A percentile compares a stretch with the other conserved stretches of the same genome.
Evolutionary conservation across 2,888 invertebrate genomes (phyloP).

Genomic region (Drosophila bunnanda): DNA sequence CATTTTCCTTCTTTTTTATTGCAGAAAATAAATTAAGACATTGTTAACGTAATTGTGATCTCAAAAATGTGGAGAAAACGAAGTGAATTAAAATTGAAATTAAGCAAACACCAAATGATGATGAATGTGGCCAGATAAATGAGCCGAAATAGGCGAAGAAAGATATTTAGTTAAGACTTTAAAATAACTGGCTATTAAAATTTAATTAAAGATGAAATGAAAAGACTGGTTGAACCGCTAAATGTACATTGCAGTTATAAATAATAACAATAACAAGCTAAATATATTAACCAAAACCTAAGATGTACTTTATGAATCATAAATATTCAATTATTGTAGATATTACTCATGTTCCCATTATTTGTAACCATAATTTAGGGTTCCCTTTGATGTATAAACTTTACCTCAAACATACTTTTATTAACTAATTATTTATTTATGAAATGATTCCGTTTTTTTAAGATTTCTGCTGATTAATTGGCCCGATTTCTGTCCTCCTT

Average conservation of each 20-base stretch:
- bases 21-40: conserved; percentile 65
- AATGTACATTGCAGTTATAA: too few relatives aligned
- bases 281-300: too few relatives aligned
- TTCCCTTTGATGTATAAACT: too few relatives aligned
- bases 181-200: conserved; percentile 3
- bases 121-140: conserved; percentile 28
- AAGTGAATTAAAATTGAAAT: conserved; percentile 9
- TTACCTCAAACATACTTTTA: background rate
- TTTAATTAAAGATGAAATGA: conserved; percentile 14
- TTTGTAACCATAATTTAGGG: background rate
- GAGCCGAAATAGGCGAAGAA: background rate
- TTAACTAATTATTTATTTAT: background rate
- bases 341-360: background rate
- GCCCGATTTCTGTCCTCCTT: conserved; percentile 8
- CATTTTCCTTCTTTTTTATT: conserved; percentile 44
- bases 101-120: conserved; percentile 15
- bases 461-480: conserved; percentile 18
- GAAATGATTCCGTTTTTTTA: background rate
- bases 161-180: background rate
- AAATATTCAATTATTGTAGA: too few relatives aligned
- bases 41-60: conserved; percentile 68
- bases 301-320: background rate
- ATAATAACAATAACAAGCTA: too few relatives aligned
- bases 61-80: conserved; percentile 30
- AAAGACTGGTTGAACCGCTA: background rate